Evolutionary conservation across 2,113 vertebrate genomes (phyloP).

Genomic region (Oryzias celebensis): DNA sequence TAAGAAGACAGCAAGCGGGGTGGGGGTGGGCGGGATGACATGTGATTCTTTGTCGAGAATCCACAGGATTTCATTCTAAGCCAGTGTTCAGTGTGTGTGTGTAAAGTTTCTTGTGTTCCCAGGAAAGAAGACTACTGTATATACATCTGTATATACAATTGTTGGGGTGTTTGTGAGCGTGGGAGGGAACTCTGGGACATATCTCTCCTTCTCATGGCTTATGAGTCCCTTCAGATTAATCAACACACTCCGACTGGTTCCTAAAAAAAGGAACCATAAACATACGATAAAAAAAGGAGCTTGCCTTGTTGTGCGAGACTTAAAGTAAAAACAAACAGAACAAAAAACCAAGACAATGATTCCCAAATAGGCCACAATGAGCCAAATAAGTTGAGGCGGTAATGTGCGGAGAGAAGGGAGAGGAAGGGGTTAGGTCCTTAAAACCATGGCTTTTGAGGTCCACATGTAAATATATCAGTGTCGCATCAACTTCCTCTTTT

Average conservation of each 20-base stretch:
- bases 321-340: conserved; percentile 2
- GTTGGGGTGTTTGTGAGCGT: conserved; percentile 23
- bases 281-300: conserved; percentile 19
- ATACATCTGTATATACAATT: conserved; percentile 57
- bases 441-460: conserved; percentile 69
- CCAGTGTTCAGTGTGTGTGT: conserved; percentile 4
- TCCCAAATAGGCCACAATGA: conserved; percentile 16
- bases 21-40: conserved; percentile 2
- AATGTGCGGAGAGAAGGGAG: conserved; percentile 1
- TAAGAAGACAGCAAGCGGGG: conserved; percentile 25
- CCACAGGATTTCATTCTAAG: conserved; percentile 2
- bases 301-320: conserved; percentile 40
- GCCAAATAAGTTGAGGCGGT: conserved; percentile 17
- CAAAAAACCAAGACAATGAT: conserved; percentile 54
- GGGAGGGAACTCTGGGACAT: conserved; percentile 16
- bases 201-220: conserved; percentile 44
- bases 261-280: conserved; percentile 27
- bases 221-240: conserved; percentile 51
- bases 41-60: conserved; percentile 7
- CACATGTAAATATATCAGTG: conserved; percentile 31
- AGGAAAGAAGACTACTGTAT: conserved; percentile 38
- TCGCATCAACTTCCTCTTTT: conserved; percentile 41
- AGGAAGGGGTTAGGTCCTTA: conserved; percentile 56
- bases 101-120: conserved; percentile 17
- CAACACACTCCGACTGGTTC: conserved; percentile 31